Conservation (phyloP, 2,888 invertebrate species). For the Lasioglossum figueresi region DNA sequence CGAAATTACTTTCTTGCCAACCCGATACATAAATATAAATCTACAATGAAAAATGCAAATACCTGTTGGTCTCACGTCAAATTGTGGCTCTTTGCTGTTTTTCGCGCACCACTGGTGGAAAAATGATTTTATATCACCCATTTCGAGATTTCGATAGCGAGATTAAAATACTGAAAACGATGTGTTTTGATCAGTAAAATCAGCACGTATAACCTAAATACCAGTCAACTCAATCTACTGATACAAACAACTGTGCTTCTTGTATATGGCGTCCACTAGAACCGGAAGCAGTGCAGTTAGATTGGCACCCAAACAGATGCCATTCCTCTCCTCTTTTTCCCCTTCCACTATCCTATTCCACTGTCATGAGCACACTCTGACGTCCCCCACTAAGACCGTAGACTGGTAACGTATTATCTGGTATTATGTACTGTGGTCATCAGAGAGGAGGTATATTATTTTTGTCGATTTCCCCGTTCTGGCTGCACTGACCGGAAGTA, state of each 20-base stretch:
- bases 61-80: constrained; percentile 94
- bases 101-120: constrained; percentile 95
- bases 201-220: constrained; percentile 27
- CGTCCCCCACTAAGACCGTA: too few species aligned
- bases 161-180: not conserved
- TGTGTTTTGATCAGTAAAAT: not conserved
- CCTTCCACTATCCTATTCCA: too few species aligned
- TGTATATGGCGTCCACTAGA: constrained; percentile 20
- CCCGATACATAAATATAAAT: not conserved
- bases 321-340: too few species aligned
- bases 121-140: constrained; percentile 93
- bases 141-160: constrained; percentile 62
- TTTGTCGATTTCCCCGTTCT: too few species aligned
- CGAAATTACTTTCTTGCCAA: too few species aligned
- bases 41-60: constrained; percentile 70
- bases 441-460: too few species aligned
- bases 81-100: constrained; percentile 90
- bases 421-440: too few species aligned
- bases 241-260: constrained; percentile 12
- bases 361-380: too few species aligned
- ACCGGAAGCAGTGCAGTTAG: too few species aligned
- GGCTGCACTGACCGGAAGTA: constrained; percentile 27
- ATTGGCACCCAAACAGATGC: too few species aligned
- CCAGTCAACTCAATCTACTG: not conserved
- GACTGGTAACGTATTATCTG: too few species aligned